Evolutionary conservation across 35 echinoderm and acorn worm genomes (phyloP).

Genomic region (Apostichopus parvimensis): DNA sequence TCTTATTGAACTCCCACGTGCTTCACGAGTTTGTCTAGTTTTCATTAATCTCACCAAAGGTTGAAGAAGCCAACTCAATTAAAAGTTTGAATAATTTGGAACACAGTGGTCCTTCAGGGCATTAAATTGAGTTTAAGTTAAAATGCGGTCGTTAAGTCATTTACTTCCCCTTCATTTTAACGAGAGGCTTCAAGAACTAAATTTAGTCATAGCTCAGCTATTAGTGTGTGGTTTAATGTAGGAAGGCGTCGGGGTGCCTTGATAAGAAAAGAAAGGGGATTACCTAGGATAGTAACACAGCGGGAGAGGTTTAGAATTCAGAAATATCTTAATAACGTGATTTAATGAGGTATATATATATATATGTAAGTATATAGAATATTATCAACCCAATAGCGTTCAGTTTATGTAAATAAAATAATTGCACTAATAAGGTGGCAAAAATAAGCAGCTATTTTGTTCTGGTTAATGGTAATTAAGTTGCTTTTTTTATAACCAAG

Average conservation of each 20-base stretch:
- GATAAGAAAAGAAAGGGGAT: background rate
- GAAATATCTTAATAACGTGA: background rate
- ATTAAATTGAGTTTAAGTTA: background rate
- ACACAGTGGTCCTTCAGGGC: background rate
- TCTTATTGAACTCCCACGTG: background rate
- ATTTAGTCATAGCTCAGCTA: background rate
- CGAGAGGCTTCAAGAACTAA: background rate
- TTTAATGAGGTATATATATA: background rate
- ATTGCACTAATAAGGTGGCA: too few species aligned
- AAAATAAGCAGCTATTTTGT: too few species aligned
- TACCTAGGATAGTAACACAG: background rate
- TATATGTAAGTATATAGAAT: too few species aligned
- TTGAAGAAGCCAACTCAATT: background rate
- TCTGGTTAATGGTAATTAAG: too few species aligned
- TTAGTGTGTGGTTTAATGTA: background rate
- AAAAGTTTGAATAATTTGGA: background rate
- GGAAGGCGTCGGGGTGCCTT: too few species aligned
- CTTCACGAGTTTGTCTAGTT: background rate
- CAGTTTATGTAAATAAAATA: too few species aligned
- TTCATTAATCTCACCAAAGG: background rate
- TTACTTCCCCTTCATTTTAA: background rate
- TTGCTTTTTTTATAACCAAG: too few species aligned
- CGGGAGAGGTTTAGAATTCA: background rate
- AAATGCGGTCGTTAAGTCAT: background rate
- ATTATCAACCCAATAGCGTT: too few species aligned